Evolutionary conservation across 1,140 invertebrate genomes (phyloP), one percentile per base, ranked within the genome.

Genomic region (Pristionchus pacificus): DNA sequence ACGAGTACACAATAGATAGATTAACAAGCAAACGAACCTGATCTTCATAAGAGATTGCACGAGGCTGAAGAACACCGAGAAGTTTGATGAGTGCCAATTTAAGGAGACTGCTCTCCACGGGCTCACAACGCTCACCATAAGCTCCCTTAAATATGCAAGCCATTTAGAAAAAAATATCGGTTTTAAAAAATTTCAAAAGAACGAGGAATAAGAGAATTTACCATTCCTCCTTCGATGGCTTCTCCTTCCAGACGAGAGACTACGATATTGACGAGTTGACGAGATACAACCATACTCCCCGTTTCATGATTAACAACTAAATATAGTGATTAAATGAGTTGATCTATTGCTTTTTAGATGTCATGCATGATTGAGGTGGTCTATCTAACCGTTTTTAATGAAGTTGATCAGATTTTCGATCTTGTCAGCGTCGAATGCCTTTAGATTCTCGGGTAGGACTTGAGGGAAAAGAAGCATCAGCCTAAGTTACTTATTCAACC

Each of bases 1-100:
- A 29, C 13, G 57, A 27, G 30, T 0, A 0, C 19, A n/a, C 24
- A 24, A 59, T 25, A 15, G 30, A 2, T 6, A 57, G 19, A 57
- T 57, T 57, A 19, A 19, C 19, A 24, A 19, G 55, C 19, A 57
- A 57, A 57, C 55, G 24, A 19, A 72, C 71, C 61, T 72, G 71
- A 29, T 72, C 71, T 33, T 72, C 71, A 49, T 72, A 72, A 24
- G 71, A 72, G 15, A 72, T 72, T 2, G 71, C 64, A 1, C 71
- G 24, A 2, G 71, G 49, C 30, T 67, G 68, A 27, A 72, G 58
- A 25, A 72, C 63, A 27, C 30, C 70, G 15, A 72, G 25, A 28
- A 72, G 31, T 57, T 61, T 31, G 49, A 62, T 31, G n/a, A n/a
- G n/a, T n/a, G n/a, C n/a, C n/a, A n/a, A n/a, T n/a, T n/a, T n/a